Evolutionary conservation across 1,140 invertebrate species (phyloP).

Genomic region (Schlechtendalia chinensis): DNA sequence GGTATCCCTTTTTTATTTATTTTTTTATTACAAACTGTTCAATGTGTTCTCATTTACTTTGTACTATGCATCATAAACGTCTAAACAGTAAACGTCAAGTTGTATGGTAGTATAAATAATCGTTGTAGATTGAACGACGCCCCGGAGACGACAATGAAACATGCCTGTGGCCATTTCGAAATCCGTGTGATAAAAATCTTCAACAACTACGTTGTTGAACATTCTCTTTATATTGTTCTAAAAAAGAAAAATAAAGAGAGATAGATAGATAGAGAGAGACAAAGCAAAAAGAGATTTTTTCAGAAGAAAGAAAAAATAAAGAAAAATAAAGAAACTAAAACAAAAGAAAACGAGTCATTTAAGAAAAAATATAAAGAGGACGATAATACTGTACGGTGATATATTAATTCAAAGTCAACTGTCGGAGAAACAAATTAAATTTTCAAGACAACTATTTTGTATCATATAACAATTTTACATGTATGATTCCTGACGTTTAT

Average conservation of each 20-base stretch:
- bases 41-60: conserved; percentile 1
- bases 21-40: not conserved
- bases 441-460: not conserved
- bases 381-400: not conserved
- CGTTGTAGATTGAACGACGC: conserved; percentile 40
- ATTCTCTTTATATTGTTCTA: conserved; percentile 9
- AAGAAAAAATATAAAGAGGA: conserved; percentile 15
- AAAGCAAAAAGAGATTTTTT: not conserved
- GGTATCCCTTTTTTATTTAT: conserved; percentile 1
- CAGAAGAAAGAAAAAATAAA: not conserved
- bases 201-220: conserved; percentile 14
- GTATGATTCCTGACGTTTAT: not conserved
- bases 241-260: conserved; percentile 3
- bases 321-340: conserved; percentile 7
- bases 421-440: conserved; percentile 9
- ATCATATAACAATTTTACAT: conserved; percentile 10
- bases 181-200: conserved; percentile 42
- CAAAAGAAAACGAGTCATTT: conserved; percentile 32
- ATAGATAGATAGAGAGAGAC: no score
- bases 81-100: conserved; percentile 40
- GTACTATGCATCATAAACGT: not conserved
- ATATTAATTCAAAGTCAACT: not conserved
- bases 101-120: conserved; percentile 29
- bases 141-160: conserved; percentile 36
- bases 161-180: conserved; percentile 21